phyloP scores from a whole-genome alignment of 2,888 invertebrate species.

The Carpatolechia fugitivella region DNA sequence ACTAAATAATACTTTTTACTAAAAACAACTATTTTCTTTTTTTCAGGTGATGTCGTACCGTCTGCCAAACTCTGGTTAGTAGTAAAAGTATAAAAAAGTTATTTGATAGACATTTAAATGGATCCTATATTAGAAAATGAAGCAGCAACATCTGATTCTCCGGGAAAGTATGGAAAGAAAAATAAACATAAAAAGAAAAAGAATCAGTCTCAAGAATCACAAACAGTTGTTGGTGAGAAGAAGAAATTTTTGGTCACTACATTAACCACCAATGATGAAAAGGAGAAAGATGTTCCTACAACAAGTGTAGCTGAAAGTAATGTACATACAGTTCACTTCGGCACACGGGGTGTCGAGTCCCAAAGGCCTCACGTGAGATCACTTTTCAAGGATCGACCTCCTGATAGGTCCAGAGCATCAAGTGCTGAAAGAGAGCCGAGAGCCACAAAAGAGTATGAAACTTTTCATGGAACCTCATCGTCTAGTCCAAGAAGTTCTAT shows the following conservation, averaged over 20 bases:
- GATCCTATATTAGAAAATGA: constrained; percentile 77
- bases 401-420: constrained; percentile 58
- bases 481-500: constrained; percentile 74
- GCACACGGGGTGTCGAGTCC: constrained; percentile 69
- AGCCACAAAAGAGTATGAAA: constrained; percentile 67
- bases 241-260: constrained; percentile 70
- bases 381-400: constrained; percentile 64
- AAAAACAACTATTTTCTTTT: constrained; percentile 27
- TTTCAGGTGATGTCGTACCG: constrained; percentile 55
- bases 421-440: constrained; percentile 63
- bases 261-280: constrained; percentile 58
- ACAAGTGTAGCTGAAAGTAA: constrained; percentile 57
- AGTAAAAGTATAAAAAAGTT: constrained; percentile 44
- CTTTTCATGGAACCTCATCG: constrained; percentile 72
- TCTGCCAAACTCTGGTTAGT: constrained; percentile 55
- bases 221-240: constrained; percentile 67
- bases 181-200: constrained; percentile 71
- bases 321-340: constrained; percentile 73
- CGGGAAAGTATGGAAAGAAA: constrained; percentile 62
- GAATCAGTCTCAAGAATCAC: constrained; percentile 53
- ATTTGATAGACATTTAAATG: constrained; percentile 41
- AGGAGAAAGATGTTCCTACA: constrained; percentile 52
- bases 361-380: constrained; percentile 69
- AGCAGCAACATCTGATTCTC: constrained; percentile 61
- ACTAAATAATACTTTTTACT: no score